Evolutionary conservation across 2,888 invertebrate genomes (phyloP).

Genomic region (Anthrax anthrax): DNA sequence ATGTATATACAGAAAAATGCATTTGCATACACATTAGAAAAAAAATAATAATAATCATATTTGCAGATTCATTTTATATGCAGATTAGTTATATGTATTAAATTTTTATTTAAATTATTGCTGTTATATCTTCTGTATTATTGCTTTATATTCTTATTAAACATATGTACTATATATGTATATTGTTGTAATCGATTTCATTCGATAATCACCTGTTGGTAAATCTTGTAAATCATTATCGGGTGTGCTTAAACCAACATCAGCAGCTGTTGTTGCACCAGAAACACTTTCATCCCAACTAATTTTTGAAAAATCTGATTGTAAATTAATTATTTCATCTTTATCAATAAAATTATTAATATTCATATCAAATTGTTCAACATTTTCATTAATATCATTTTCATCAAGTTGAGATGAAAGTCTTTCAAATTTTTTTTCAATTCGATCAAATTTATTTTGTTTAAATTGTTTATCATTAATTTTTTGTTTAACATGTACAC

Average conservation of each 20-base stretch:
- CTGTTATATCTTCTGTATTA: too few relatives aligned
- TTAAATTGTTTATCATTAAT: conserved; percentile 15
- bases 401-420: conserved; percentile 26
- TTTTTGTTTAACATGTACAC: background rate
- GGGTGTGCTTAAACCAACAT: conserved; percentile 31
- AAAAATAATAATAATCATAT: too few relatives aligned
- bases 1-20: too few relatives aligned
- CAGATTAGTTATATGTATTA: too few relatives aligned
- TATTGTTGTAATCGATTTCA: too few relatives aligned
- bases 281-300: conserved; percentile 35
- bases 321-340: conserved; percentile 32
- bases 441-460: conserved; percentile 20
- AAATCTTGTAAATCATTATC: conserved; percentile 33
- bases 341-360: conserved; percentile 27
- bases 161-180: too few relatives aligned
- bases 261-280: conserved; percentile 29
- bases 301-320: conserved; percentile 33
- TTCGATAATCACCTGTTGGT: conserved; percentile 26
- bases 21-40: too few relatives aligned
- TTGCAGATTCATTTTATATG: too few relatives aligned
- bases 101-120: too few relatives aligned
- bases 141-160: background rate
- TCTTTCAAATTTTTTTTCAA: conserved; percentile 31
- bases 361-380: conserved; percentile 23
- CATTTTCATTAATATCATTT: conserved; percentile 18